These are phyloP conservation scores for Rhyacichthys aspro DNA, from an alignment of 2,797 vertebrate species.

Conservation along the genomic window DNA sequence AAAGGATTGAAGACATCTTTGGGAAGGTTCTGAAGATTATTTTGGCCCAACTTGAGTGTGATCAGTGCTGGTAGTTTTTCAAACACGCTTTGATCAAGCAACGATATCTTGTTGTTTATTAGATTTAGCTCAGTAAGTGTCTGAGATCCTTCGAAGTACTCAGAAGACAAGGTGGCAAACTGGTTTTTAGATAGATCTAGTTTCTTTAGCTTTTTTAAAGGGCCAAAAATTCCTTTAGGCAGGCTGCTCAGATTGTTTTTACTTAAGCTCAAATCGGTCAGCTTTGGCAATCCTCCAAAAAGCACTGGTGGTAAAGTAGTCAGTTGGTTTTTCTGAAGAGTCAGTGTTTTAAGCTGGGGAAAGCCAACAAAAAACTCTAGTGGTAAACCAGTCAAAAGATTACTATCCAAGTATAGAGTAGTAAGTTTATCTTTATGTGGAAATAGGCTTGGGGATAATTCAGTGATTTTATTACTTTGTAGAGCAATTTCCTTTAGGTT, in stretches of 20 bases:
- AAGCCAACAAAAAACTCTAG: conserved; percentile 75
- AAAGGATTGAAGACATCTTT: conserved; percentile 65
- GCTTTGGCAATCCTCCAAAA: conserved; percentile 68
- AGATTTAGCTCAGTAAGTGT: conserved; percentile 79
- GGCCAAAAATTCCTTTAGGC: conserved; percentile 74
- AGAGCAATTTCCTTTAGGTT: conserved; percentile 76
- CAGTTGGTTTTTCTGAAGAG: conserved; percentile 73
- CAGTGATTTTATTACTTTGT: conserved; percentile 68
- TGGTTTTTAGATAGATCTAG: conserved; percentile 79
- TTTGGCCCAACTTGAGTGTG: conserved; percentile 69
- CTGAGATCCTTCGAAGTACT: conserved; percentile 73
- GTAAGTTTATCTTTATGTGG: conserved; percentile 73
- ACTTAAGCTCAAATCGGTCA: conserved; percentile 70
- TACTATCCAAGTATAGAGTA: conserved; percentile 77
- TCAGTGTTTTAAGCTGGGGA: conserved; percentile 70
- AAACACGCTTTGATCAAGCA: conserved; percentile 65
- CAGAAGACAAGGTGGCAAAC: conserved; percentile 65
- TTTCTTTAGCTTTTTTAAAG: conserved; percentile 72
- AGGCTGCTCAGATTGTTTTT: conserved; percentile 78
- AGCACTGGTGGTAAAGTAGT: conserved; percentile 67
- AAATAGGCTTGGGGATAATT: conserved; percentile 72
- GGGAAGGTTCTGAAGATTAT: conserved; percentile 61
- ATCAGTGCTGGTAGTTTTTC: conserved; percentile 66
- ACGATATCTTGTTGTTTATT: conserved; percentile 66
- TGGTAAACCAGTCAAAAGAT: conserved; percentile 75